Evolutionary conservation across 2,888 invertebrate genomes (phyloP), one percentile per base, ranked within the genome.

Genomic region (Phragmatobia fuliginosa): DNA sequence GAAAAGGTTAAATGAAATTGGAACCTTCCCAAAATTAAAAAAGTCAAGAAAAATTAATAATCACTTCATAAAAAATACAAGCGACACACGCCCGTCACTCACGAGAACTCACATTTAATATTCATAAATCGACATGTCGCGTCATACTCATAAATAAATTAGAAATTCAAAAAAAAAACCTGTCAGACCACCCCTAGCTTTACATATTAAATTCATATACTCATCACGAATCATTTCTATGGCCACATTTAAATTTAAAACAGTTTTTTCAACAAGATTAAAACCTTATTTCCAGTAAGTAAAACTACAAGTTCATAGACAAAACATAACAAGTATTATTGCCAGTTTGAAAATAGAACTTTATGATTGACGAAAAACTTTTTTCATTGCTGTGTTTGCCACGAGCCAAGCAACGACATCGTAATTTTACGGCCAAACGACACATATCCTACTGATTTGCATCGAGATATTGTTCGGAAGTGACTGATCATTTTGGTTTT

Each of bases 81-180:
- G 66, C 69, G 71, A 78, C 75, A 70, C 75, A 80, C 80, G 83
- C 81, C 79, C 82, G 82, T 82, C 81, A 81, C 71, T 84, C 87
- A 85, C 79, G 77, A 76, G 72, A 76, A 83, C 72, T 74, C 75
- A 68, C 74, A 75, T 80, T 91, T 90, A 91, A 90, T 91, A 92
- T 92, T 92, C 92, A 91, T 90, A 90, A 87, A 90, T 90, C 85
- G 88, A 88, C 88, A 85, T 87, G 89, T 83, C 85, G 84, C 86
- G 86, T 86, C 88, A 85, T 74, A 80, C 88, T 90, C 92, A 91
- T 91, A 92, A 92, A 92, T 92, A 92, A 82, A 91, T 91, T 90
- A 91, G 79, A 87, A 85, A 90, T 90, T 88, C 90, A 88, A 83
- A 84, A 86, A 87, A n/a, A 83, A 73, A 74, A 66, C 60, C 74